These are phyloP conservation scores for Xerus rutilus DNA, from an alignment of 2,797 vertebrate genomes.

Conservation along the genomic window DNA sequence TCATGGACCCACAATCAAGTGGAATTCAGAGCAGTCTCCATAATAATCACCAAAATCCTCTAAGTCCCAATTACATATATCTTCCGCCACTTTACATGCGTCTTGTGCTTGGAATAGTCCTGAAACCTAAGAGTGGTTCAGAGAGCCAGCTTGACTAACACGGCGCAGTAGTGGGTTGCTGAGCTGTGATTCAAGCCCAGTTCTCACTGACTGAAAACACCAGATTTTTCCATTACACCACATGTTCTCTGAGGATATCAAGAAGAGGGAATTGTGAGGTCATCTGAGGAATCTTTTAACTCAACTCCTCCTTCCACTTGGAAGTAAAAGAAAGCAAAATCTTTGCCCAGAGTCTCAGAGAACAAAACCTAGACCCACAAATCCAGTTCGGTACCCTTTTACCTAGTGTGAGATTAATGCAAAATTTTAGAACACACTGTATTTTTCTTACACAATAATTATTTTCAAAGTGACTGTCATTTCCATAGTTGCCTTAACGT, in stretches of 20 bases:
- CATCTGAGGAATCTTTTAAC: not conserved
- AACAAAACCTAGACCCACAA: slow-evolving; percentile 3
- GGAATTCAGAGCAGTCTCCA: not conserved
- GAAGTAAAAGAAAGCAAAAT: slow-evolving; percentile 12
- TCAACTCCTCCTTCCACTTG: not conserved
- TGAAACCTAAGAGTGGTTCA: not conserved
- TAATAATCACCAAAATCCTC: not conserved
- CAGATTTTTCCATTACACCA: not conserved
- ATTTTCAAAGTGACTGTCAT: not conserved
- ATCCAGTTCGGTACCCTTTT: not conserved
- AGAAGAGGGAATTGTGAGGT: not conserved
- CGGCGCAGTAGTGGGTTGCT: not conserved
- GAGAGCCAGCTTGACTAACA: not conserved
- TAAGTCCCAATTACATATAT: not conserved
- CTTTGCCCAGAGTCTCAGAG: not conserved
- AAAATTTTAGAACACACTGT: slow-evolving; percentile 31
- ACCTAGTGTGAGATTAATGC: not conserved
- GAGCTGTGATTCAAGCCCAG: not conserved
- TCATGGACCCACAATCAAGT: not conserved
- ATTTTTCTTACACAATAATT: slow-evolving; percentile 7
- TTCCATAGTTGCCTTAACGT: not conserved
- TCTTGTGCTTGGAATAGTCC: not conserved
- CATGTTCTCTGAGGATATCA: not conserved
- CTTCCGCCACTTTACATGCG: not conserved
- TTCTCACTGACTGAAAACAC: not conserved